Conservation (phyloP, 1,140 invertebrate genomes). For the Drosophila grimshawi region DNA sequence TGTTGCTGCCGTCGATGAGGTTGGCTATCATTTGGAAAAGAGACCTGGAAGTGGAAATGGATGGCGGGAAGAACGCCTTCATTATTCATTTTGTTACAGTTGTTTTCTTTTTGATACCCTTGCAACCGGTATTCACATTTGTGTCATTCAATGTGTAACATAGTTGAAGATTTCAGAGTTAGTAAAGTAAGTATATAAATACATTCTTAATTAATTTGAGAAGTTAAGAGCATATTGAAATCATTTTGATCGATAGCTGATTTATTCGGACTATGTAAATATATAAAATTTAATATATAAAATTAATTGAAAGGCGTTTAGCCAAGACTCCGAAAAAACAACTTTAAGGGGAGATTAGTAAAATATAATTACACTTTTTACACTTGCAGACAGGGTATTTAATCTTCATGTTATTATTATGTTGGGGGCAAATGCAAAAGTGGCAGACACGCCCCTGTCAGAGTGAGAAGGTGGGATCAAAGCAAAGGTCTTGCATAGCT, state of each 20-base stretch:
- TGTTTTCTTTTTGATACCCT: conserved; percentile 20
- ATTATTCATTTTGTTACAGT: conserved; percentile 52
- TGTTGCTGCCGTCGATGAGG: conserved; percentile 11
- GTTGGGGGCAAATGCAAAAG: conserved; percentile 53
- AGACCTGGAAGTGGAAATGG: conserved; percentile 57
- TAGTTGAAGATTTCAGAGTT: not conserved
- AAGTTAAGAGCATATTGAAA: not conserved
- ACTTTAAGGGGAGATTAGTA: no score
- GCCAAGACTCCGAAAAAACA: no score
- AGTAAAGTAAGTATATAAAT: conserved; percentile 3
- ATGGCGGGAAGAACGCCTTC: conserved; percentile 66
- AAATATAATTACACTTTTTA: no score
- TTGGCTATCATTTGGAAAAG: conserved; percentile 1
- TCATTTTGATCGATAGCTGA: no score
- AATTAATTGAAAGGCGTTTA: not conserved
- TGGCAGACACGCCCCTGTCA: conserved; percentile 52
- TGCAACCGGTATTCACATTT: conserved; percentile 9
- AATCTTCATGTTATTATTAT: not conserved
- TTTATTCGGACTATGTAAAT: no score
- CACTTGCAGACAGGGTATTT: not conserved
- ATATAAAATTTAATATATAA: no score
- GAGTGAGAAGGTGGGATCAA: conserved; percentile 1
- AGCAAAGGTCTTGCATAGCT: conserved; percentile 9
- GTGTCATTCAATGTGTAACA: conserved; percentile 15
- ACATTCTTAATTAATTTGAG: conserved; percentile 6